These are phyloP conservation scores for Podarcis raffonei DNA, from an alignment of 2,113 vertebrate species.

Conservation along the genomic window DNA sequence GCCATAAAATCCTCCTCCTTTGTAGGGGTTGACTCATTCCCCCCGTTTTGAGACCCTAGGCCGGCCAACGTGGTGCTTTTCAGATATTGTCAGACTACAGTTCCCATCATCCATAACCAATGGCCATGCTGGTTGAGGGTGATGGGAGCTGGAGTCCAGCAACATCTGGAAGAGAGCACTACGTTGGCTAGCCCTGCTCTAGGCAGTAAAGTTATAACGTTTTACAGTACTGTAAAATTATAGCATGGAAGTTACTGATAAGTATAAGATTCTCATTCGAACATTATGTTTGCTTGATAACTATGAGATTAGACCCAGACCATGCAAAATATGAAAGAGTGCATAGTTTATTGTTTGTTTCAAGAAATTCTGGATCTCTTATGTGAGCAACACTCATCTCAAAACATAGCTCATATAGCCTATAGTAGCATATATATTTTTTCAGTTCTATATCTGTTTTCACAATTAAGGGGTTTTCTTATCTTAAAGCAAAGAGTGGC, in stretches of 20 bases:
- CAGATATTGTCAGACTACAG: not conserved
- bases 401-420: not conserved
- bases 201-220: not conserved
- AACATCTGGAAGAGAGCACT: too few relatives aligned
- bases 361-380: not conserved
- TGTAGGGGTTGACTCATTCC: not conserved
- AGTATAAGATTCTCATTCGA: not conserved
- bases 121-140: too few relatives aligned
- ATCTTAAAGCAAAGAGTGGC: not conserved
- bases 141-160: too few relatives aligned
- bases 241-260: slow-evolving; percentile 29
- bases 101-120: not conserved
- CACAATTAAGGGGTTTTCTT: not conserved
- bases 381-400: not conserved
- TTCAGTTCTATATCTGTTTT: not conserved
- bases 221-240: not conserved
- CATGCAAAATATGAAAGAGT: slow-evolving; percentile 14
- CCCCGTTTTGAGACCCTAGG: not conserved
- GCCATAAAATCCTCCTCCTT: not conserved
- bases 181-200: not conserved
- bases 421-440: not conserved
- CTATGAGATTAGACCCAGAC: slow-evolving; percentile 13
- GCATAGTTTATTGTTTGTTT: slow-evolving; percentile 9
- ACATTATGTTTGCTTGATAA: not conserved
- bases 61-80: not conserved